Percentiles rank a stretch among this genome's conserved stretches.
phyloP scores from a whole-genome alignment of 2,113 vertebrate genomes.

The Rana temporaria region DNA sequence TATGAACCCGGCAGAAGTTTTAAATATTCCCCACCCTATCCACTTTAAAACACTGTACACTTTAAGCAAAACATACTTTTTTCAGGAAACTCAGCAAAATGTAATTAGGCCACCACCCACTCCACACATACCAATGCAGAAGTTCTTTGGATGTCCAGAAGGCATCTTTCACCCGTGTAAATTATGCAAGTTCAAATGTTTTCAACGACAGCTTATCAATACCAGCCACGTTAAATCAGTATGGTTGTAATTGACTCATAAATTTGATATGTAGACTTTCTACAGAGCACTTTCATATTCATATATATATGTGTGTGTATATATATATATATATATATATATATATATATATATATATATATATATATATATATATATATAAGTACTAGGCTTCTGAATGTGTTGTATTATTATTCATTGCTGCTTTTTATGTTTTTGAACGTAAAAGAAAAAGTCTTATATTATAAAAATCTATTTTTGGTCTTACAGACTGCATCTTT shows the following conservation, averaged over 20 bases:
- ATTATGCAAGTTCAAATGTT: slow-evolving; percentile 5
- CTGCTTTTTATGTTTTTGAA: neutral
- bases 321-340: too few species aligned
- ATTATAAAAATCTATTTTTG: slow-evolving; percentile 32
- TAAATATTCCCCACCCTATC: too few species aligned
- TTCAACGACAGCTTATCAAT: slow-evolving; percentile 23
- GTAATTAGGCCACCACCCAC: too few species aligned
- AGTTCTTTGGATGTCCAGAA: neutral
- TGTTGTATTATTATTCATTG: slow-evolving; percentile 45
- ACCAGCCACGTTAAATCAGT: slow-evolving; percentile 9
- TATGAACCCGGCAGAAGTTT: too few species aligned
- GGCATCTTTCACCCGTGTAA: neutral
- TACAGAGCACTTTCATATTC: slow-evolving; percentile 5
- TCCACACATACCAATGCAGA: neutral
- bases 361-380: too few species aligned
- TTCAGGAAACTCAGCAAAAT: too few species aligned
- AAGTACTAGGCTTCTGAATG: slow-evolving; percentile 10
- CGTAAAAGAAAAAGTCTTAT: slow-evolving; percentile 18
- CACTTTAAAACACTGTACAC: too few species aligned
- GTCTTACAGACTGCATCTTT: neutral
- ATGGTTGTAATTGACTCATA: slow-evolving; percentile 46
- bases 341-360: too few species aligned
- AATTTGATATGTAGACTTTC: slow-evolving; percentile 44
- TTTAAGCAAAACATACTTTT: too few species aligned
- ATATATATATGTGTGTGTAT: too few species aligned